Conservation (phyloP, 2,888 invertebrate species). For the Ellobium chinense region DNA sequence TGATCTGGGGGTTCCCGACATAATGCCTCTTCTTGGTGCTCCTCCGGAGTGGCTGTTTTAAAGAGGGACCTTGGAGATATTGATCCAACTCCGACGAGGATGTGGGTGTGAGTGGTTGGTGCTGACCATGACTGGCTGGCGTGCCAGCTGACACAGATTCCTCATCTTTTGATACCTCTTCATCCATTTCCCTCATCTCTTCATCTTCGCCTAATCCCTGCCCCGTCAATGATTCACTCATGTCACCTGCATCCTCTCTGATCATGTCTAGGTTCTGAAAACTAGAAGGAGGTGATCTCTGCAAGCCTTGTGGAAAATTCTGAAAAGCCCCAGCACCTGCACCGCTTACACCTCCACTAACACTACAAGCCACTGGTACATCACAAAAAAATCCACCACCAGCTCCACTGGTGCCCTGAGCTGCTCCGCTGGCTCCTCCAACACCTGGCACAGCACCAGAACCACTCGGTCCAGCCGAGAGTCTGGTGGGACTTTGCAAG, state of each 20-base stretch:
- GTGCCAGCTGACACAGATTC: slow-evolving; percentile 26
- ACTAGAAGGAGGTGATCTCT: slow-evolving; percentile 74
- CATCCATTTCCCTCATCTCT: slow-evolving; percentile 45
- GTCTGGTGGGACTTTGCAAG: slow-evolving; percentile 35
- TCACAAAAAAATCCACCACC: slow-evolving; percentile 6
- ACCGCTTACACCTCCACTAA: neutral
- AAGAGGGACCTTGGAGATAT: neutral
- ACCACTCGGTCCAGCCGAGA: neutral
- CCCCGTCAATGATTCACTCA: slow-evolving; percentile 32
- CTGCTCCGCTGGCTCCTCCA: neutral
- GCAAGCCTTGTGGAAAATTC: slow-evolving; percentile 61
- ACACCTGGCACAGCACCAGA: too few relatives aligned
- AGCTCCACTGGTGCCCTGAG: neutral
- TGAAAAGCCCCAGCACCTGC: slow-evolving; percentile 43
- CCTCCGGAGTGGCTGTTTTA: neutral
- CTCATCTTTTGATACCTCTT: slow-evolving; percentile 59
- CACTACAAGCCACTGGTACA: neutral
- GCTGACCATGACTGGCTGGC: slow-evolving; percentile 50
- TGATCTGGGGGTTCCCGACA: slow-evolving; percentile 88
- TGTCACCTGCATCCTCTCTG: slow-evolving; percentile 74
- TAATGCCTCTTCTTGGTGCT: slow-evolving; percentile 56
- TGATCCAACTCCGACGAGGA: slow-evolving; percentile 40
- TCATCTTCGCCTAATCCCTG: slow-evolving; percentile 47
- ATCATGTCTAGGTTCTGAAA: slow-evolving; percentile 78
- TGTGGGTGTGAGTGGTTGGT: slow-evolving; percentile 25